phyloP scores from a whole-genome alignment of 2,888 invertebrate species.

The Tiliacea citrago region DNA sequence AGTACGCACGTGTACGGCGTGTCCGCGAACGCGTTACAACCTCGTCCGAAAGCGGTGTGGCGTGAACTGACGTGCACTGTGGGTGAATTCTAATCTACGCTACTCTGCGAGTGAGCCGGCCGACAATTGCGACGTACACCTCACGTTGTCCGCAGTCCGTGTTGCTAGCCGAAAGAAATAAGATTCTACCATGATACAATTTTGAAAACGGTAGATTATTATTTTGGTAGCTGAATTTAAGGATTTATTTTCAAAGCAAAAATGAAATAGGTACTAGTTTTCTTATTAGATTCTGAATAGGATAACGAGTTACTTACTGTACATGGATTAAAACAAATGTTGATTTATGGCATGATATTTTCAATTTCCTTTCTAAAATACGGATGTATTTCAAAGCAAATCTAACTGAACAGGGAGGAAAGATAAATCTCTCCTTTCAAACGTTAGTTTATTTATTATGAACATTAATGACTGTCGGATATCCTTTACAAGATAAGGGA shows the following conservation, averaged over 20 bases:
- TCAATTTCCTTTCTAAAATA: not conserved
- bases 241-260: not conserved
- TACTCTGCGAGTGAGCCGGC: slow-evolving; percentile 52
- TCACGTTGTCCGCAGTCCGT: slow-evolving; percentile 62
- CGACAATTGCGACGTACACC: slow-evolving; percentile 61
- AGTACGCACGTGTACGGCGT: slow-evolving; percentile 60
- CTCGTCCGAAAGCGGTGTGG: slow-evolving; percentile 39
- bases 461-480: slow-evolving; percentile 40
- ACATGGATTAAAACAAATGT: not conserved
- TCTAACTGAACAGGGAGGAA: slow-evolving; percentile 8
- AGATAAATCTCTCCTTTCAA: slow-evolving; percentile 23
- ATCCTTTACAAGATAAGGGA: slow-evolving; percentile 31
- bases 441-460: slow-evolving; percentile 25
- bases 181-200: slow-evolving; percentile 47
- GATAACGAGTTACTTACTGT: not conserved
- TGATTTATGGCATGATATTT: not conserved
- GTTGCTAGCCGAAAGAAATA: slow-evolving; percentile 55
- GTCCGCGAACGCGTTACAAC: slow-evolving; percentile 51
- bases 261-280: not conserved
- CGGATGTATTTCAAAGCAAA: not conserved
- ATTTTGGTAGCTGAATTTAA: not conserved
- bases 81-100: slow-evolving; percentile 40
- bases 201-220: slow-evolving; percentile 43
- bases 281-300: not conserved
- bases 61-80: slow-evolving; percentile 60